Percentiles rank a stretch among this genome's conserved stretches.
phyloP scores from a whole-genome alignment of 2,113 vertebrate genomes.

The Noctilio leporinus region DNA sequence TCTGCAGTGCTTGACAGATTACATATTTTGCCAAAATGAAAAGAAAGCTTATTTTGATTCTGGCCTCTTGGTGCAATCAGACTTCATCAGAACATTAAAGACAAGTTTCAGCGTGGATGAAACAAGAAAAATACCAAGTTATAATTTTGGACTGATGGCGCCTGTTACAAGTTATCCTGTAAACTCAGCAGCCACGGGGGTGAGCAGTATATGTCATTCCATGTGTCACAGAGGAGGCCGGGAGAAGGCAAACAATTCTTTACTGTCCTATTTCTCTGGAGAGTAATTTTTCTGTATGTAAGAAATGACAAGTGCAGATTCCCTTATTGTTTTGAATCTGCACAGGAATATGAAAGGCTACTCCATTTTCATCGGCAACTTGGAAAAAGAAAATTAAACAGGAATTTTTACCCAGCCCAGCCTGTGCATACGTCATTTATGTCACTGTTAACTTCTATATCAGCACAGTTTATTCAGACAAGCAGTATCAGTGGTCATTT shows the following conservation, averaged over 20 bases:
- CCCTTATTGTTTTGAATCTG: slow-evolving; percentile 13
- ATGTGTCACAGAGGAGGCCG: neutral
- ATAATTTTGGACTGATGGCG: neutral
- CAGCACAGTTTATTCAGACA: neutral
- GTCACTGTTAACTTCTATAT: neutral
- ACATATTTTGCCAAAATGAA: neutral
- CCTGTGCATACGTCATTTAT: neutral
- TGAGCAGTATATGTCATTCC: neutral
- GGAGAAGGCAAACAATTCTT: neutral
- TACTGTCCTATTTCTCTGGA: neutral
- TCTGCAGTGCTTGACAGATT: neutral
- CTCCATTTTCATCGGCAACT: neutral
- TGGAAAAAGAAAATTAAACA: neutral
- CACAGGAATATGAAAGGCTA: neutral
- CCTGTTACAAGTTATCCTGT: neutral
- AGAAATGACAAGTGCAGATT: neutral
- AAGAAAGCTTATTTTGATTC: neutral
- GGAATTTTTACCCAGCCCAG: neutral
- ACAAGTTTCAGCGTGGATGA: neutral
- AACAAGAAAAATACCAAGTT: neutral
- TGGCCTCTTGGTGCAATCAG: neutral
- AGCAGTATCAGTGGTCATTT: neutral
- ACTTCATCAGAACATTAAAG: neutral
- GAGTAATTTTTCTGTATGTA: too few relatives aligned
- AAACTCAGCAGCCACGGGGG: neutral